Evolutionary conservation across 1,140 invertebrate species (phyloP).

Genomic region (Diprion similis): DNA sequence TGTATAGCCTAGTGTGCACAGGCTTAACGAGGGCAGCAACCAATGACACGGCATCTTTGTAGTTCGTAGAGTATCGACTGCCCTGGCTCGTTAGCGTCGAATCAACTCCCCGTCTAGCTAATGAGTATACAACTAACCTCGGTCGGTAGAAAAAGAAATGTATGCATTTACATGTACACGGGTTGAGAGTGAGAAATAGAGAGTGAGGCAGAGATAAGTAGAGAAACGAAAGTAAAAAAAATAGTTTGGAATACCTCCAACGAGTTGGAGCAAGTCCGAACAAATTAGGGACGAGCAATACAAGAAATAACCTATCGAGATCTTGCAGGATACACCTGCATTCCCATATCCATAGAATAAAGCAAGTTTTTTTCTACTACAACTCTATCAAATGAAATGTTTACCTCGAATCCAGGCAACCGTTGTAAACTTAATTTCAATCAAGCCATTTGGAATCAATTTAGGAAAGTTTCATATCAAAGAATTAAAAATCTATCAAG

Average conservation of each 20-base stretch:
- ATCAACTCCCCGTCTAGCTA: background rate
- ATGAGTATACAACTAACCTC: background rate
- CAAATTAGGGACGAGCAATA: conserved; percentile 4
- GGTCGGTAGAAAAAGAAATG: background rate
- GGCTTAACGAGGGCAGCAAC: conserved; percentile 1
- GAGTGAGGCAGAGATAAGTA: background rate
- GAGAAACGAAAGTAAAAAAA: too few relatives aligned
- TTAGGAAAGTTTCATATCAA: too few relatives aligned
- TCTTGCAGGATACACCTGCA: too few relatives aligned
- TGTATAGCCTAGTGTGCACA: background rate
- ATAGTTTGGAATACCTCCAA: background rate
- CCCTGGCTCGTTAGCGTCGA: background rate
- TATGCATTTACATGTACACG: background rate
- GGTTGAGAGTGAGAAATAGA: background rate
- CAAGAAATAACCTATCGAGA: background rate
- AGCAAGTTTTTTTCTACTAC: too few relatives aligned
- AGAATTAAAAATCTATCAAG: too few relatives aligned
- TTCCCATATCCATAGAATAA: too few relatives aligned
- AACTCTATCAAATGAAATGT: too few relatives aligned
- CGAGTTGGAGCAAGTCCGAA: background rate
- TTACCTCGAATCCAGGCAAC: too few relatives aligned
- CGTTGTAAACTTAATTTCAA: too few relatives aligned
- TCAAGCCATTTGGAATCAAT: too few relatives aligned
- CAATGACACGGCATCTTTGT: conserved; percentile 7
- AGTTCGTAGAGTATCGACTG: background rate